phyloP scores from a whole-genome alignment of 2,113 vertebrate genomes.

The Fregetta grallaria region DNA sequence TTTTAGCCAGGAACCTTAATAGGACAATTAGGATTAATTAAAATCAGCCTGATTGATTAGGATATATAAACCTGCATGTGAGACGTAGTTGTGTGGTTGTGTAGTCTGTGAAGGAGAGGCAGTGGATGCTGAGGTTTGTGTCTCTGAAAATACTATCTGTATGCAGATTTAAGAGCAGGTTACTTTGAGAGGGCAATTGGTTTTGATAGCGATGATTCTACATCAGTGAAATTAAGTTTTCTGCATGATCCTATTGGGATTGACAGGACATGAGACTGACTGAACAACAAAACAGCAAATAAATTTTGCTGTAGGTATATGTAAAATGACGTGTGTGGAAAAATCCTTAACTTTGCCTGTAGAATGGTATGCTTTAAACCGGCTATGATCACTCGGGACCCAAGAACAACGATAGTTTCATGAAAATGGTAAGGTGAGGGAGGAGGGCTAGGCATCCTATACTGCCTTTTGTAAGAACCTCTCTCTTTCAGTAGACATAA shows the following conservation, averaged over 20 bases:
- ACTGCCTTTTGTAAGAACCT: background rate
- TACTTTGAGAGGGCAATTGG: background rate
- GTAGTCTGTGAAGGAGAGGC: background rate
- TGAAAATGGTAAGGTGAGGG: background rate
- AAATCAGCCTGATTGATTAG: conserved; percentile 65
- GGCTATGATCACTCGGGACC: accelerated
- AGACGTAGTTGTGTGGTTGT: background rate
- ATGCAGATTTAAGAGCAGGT: background rate
- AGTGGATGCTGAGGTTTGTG: background rate
- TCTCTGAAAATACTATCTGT: background rate
- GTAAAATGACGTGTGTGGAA: background rate
- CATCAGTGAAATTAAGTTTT: background rate
- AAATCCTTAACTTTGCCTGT: background rate
- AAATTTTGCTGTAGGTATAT: background rate
- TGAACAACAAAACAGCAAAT: background rate
- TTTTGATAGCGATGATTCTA: background rate
- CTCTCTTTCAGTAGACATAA: background rate
- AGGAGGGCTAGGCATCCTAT: accelerated
- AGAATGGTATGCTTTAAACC: background rate
- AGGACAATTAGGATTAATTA: conserved; percentile 71
- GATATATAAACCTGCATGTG: conserved; percentile 2
- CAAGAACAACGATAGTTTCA: background rate
- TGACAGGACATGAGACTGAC: background rate
- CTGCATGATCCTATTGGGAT: background rate
- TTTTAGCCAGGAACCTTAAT: conserved; percentile 59